These are phyloP conservation scores for Gnathonemus echidnorhynchus DNA, from an alignment of 2,113 vertebrate species.

Conservation along the genomic window DNA sequence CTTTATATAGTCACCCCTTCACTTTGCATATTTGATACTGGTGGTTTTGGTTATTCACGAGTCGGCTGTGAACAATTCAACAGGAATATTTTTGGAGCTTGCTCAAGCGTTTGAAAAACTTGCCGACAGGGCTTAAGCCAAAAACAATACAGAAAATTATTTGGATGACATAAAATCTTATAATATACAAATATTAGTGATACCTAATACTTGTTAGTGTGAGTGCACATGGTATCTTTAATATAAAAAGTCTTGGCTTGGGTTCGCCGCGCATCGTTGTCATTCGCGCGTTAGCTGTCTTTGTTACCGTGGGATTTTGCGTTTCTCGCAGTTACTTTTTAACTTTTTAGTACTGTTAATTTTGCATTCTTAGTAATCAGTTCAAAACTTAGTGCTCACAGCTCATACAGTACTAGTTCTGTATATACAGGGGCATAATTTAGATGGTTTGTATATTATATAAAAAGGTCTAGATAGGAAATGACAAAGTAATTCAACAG, in stretches of 20 bases:
- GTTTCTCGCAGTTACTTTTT: background rate
- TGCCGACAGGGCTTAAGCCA: background rate
- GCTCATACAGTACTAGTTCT: background rate
- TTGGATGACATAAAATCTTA: background rate
- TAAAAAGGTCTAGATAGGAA: background rate
- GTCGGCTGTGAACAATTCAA: background rate
- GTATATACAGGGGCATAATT: background rate
- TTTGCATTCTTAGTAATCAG: background rate
- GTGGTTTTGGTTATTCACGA: background rate
- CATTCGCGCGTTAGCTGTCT: background rate
- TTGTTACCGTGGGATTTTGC: background rate
- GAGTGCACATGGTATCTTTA: background rate
- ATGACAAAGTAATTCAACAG: background rate
- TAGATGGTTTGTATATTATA: background rate
- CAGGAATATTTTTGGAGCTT: background rate
- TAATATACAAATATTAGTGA: background rate
- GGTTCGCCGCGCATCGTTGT: background rate
- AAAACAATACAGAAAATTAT: background rate
- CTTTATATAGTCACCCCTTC: background rate
- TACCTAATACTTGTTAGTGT: background rate
- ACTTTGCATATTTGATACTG: background rate
- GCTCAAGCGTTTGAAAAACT: background rate
- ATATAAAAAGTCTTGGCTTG: background rate
- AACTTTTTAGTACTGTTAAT: background rate
- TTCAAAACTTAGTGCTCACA: background rate